Percentiles rank a stretch among this genome's conserved stretches.
These are phyloP conservation scores for Rhingia campestris DNA, from an alignment of 2,888 invertebrate genomes.

Conservation along the genomic window DNA sequence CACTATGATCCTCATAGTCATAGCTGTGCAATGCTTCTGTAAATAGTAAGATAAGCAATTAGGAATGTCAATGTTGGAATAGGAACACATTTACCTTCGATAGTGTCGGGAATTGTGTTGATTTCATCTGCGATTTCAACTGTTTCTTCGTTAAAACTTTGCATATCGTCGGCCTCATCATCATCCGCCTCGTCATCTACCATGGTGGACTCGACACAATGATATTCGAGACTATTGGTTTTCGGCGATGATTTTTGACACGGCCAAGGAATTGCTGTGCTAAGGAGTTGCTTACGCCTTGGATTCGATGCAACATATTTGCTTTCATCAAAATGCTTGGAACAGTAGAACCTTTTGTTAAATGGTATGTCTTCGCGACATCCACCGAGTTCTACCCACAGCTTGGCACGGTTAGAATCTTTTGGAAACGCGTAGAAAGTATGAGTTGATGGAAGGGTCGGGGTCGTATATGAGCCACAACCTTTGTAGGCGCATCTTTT, in stretches of 20 bases:
- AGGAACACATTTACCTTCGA: constrained; percentile 33
- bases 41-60: not conserved
- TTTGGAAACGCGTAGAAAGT: constrained; percentile 80
- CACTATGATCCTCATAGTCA: constrained; percentile 16
- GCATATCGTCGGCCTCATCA: not conserved
- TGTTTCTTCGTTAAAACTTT: not conserved
- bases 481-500: constrained; percentile 77
- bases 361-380: constrained; percentile 74
- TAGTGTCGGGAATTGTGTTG: constrained; percentile 19
- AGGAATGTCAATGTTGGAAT: no score
- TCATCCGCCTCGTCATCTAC: constrained; percentile 27
- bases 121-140: constrained; percentile 36
- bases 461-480: constrained; percentile 74
- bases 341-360: constrained; percentile 77
- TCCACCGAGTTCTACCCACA: constrained; percentile 77
- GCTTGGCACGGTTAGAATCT: constrained; percentile 75
- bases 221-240: constrained; percentile 23
- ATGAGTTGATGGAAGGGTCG: constrained; percentile 11
- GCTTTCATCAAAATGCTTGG: constrained; percentile 78
- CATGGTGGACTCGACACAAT: constrained; percentile 59
- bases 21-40: constrained; percentile 23
- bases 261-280: constrained; percentile 77
- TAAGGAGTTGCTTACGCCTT: constrained; percentile 77
- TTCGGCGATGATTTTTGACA: constrained; percentile 46
- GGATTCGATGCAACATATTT: constrained; percentile 76